Base-by-base conservation (phyloP, 2,888 invertebrate species). In the Cosmia trapezina region DNA sequence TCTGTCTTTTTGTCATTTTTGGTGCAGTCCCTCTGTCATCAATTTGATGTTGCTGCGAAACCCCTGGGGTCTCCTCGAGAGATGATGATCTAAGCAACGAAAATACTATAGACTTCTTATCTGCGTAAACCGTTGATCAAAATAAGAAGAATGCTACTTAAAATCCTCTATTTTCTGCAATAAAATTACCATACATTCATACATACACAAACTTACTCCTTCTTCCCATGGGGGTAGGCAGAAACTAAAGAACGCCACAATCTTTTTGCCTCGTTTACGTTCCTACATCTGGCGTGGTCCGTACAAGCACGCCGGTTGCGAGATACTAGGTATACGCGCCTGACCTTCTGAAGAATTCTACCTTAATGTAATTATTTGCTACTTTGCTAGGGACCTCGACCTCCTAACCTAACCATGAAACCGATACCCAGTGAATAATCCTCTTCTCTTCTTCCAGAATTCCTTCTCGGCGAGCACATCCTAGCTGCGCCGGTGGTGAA, bases 401-500 rank as follows among this genome's bases (percentile, higher is more conserved):
- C n/a, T n/a, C n/a, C n/a, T n/a, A n/a, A n/a, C 19, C 28, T 47
- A 14, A 62, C 33, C 33, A 33, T 62, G 56, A 22, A 41, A 41
- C 4, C 9, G n/a, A 37, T 14, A 45, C 0, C 4, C 45, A 4
- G 4, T 49, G 14, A 71, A 1, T n/a, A 22, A 73, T 45, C 3
- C 12, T 22, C 4, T 61, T 17, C 6, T 49, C 12, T 49, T 37
- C 22, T 61, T 60, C 12, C 93, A 98, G 98, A 98, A 92, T 98
- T 96, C 92, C 94, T 98, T 41, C 95, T 98, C 4, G 98, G 98
- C 0, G 97, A 97, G 86, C 94, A 95, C 62, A 94, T 98, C 68
- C 90, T 98, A 12, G 97, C 97, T 0, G 98, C 98, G 0, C 98
- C 98, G 0, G 97, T 98, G 11, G 76, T 98, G 45, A 94, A 95